These are phyloP conservation scores for Ptychodera flava DNA, from an alignment of 35 echinoderm and acorn worm genomes.

Conservation along the genomic window DNA sequence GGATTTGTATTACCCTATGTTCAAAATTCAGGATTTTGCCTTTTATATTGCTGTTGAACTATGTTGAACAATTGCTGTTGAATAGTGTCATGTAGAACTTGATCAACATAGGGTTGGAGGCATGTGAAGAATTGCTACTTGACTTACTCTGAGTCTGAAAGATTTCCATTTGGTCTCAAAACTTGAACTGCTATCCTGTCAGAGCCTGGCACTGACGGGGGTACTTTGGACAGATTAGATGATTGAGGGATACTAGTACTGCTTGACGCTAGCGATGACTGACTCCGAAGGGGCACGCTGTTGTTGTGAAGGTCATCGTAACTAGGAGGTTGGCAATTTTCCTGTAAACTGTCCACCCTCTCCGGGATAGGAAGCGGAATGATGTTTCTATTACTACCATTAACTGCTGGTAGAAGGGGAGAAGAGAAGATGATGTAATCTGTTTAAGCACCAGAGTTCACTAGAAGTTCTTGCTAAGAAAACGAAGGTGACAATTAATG, in stretches of 20 bases:
- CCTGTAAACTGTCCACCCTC: neutral
- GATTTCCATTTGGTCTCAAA: neutral
- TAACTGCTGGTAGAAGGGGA: neutral
- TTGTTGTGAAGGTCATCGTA: neutral
- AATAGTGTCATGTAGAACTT: too few relatives aligned
- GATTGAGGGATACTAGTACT: conserved; percentile 4
- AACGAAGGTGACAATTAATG: too few relatives aligned
- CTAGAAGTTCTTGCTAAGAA: too few relatives aligned
- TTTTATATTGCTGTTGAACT: too few relatives aligned
- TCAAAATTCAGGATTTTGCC: too few relatives aligned
- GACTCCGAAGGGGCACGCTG: neutral
- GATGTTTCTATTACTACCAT: neutral
- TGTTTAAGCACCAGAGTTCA: too few relatives aligned
- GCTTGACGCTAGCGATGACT: conserved; percentile 13
- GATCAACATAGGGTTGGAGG: too few relatives aligned
- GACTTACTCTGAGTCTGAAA: conserved; percentile 20
- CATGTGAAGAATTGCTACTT: too few relatives aligned
- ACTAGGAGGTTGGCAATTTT: neutral
- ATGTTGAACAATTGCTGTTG: too few relatives aligned
- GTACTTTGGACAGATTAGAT: neutral
- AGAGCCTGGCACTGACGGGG: neutral
- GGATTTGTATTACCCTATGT: too few relatives aligned
- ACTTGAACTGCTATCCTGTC: conserved; percentile 5
- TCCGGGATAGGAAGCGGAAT: neutral
- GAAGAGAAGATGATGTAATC: too few relatives aligned